Evolutionary conservation across 2,888 invertebrate genomes (phyloP).

Genomic region (Beris morrisii): DNA sequence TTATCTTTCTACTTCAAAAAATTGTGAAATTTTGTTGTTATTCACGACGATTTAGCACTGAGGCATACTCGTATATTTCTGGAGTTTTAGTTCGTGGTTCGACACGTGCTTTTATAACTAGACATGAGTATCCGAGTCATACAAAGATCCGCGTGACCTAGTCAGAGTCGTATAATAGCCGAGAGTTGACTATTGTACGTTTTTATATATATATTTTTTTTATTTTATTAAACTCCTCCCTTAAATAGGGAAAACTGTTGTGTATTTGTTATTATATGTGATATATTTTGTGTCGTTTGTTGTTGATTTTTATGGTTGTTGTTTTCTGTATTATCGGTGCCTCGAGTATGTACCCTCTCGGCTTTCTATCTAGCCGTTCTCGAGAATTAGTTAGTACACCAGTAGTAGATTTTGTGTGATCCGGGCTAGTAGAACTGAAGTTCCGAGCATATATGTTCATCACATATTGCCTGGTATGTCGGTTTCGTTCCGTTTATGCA

Average conservation of each 20-base stretch:
- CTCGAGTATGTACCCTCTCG: conserved; percentile 1
- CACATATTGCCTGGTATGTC: conserved; percentile 17
- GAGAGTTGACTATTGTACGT: conserved; percentile 4
- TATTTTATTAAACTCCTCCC: conserved; percentile 30
- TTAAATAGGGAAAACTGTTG: conserved; percentile 16
- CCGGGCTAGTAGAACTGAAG: conserved; percentile 26
- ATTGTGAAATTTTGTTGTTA: background rate
- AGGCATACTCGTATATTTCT: background rate
- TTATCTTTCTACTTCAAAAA: too few relatives aligned
- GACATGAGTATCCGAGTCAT: conserved; percentile 53
- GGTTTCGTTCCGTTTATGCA: too few relatives aligned
- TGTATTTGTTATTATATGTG: conserved; percentile 25
- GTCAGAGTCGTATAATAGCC: conserved; percentile 11
- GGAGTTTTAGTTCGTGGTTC: conserved; percentile 36
- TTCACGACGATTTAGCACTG: background rate
- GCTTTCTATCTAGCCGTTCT: conserved; percentile 7
- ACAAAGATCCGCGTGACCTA: conserved; percentile 56
- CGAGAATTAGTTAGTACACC: conserved; percentile 11
- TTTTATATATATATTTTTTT: background rate
- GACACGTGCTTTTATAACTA: conserved; percentile 55
- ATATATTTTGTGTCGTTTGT: conserved; percentile 20
- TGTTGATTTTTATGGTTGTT: conserved; percentile 24
- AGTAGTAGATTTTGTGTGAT: conserved; percentile 25
- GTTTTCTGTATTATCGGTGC: background rate
- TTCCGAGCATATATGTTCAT: conserved; percentile 11